These are phyloP conservation scores for Ophioderma brevispina DNA, from an alignment of 35 echinoderm and acorn worm genomes.

Conservation along the genomic window DNA sequence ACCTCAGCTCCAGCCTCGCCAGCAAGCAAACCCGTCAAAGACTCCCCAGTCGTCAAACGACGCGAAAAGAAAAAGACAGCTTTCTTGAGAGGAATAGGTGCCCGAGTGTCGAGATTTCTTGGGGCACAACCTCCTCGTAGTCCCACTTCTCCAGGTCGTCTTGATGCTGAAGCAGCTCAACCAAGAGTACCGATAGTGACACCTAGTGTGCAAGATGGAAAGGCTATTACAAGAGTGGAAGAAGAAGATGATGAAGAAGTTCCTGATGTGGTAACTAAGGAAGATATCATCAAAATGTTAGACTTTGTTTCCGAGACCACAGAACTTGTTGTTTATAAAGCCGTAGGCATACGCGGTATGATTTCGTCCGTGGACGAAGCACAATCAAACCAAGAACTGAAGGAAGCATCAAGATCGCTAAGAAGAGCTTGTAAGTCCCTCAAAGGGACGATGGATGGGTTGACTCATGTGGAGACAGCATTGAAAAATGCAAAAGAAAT, in stretches of 20 bases:
- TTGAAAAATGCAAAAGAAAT: neutral
- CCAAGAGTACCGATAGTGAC: neutral
- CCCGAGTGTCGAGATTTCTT: neutral
- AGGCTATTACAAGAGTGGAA: neutral
- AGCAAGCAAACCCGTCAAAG: neutral
- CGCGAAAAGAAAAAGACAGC: neutral
- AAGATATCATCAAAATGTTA: neutral
- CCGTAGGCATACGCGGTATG: neutral
- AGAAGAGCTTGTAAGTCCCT: neutral
- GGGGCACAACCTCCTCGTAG: neutral
- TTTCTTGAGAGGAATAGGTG: neutral
- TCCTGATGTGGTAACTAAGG: neutral
- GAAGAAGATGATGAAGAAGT: neutral
- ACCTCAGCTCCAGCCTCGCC: neutral
- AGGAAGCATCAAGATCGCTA: neutral
- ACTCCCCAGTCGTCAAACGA: neutral
- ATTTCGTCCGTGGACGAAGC: neutral
- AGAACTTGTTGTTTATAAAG: neutral
- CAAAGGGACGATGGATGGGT: neutral
- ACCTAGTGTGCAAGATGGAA: neutral
- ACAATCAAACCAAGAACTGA: neutral
- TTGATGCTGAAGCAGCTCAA: neutral
- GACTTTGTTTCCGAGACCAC: slow-evolving; percentile 2
- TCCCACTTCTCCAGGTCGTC: neutral
- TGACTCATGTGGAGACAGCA: neutral